phyloP scores from a whole-genome alignment of 2,888 invertebrate genomes.

The Podabrus alpinus region DNA sequence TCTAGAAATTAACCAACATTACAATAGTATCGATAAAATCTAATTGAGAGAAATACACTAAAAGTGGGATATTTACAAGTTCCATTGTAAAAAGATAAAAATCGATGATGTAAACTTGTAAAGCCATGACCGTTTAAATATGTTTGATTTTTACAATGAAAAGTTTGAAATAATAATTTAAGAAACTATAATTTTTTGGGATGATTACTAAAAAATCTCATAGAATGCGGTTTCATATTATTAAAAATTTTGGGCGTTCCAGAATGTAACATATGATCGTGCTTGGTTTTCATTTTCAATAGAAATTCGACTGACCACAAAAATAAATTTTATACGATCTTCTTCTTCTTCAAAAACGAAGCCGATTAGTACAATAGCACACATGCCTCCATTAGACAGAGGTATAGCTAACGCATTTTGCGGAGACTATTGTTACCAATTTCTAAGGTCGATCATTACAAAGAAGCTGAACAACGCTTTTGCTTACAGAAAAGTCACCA shows the following conservation, averaged over 20 bases:
- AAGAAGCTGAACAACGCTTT: slow-evolving; percentile 28
- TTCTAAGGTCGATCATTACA: slow-evolving; percentile 33
- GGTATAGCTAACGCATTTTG: slow-evolving; percentile 39
- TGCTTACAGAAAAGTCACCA: slow-evolving; percentile 33
- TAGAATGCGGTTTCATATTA: too few relatives aligned
- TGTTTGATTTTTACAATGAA: background rate
- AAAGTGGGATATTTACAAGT: background rate
- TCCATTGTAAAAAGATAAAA: background rate
- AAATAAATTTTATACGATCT: background rate
- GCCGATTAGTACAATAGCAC: slow-evolving; percentile 37
- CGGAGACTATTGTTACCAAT: slow-evolving; percentile 35
- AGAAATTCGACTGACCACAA: background rate
- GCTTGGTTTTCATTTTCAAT: background rate
- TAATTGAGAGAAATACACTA: background rate
- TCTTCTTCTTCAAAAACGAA: slow-evolving; percentile 15
- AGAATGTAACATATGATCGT: background rate
- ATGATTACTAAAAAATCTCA: too few relatives aligned
- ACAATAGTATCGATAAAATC: background rate
- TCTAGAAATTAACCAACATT: background rate
- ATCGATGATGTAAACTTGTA: background rate
- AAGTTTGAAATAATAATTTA: background rate
- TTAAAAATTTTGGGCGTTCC: background rate
- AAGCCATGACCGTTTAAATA: background rate
- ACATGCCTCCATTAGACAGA: slow-evolving; percentile 38
- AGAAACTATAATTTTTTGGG: too few relatives aligned